phyloP scores from a whole-genome alignment of 2,113 vertebrate species.

The Rynchops niger region DNA sequence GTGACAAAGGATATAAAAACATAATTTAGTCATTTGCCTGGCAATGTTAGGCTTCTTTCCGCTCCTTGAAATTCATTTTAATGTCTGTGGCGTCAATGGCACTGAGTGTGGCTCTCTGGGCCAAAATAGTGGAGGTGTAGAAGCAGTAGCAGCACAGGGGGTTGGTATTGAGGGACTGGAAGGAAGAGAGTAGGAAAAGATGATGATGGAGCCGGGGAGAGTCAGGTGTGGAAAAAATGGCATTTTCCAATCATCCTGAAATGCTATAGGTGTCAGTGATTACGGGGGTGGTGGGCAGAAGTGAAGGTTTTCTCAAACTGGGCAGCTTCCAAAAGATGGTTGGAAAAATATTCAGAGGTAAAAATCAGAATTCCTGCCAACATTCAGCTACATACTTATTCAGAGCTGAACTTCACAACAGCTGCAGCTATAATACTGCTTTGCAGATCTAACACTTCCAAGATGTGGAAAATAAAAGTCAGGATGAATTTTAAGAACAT shows the following conservation, averaged over 20 bases:
- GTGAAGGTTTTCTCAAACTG: background rate
- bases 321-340: background rate
- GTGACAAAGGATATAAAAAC: background rate
- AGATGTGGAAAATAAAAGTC: conserved; percentile 51
- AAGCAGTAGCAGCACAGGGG: background rate
- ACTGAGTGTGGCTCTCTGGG: background rate
- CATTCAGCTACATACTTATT: background rate
- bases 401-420: conserved; percentile 17
- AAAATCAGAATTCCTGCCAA: background rate
- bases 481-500: conserved; percentile 4
- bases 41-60: background rate
- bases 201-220: background rate
- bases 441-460: conserved; percentile 31
- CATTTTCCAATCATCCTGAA: background rate
- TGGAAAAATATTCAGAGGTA: conserved; percentile 1
- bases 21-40: background rate
- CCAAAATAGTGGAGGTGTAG: background rate
- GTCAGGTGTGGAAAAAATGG: background rate
- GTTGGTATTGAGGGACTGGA: background rate
- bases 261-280: background rate
- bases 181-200: background rate
- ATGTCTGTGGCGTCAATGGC: background rate
- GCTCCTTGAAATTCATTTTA: background rate
- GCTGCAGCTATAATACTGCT: background rate
- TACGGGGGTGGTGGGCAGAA: background rate